Base-by-base conservation (phyloP, 2,113 vertebrate genomes). In the Pelecanoides urinatrix region DNA sequence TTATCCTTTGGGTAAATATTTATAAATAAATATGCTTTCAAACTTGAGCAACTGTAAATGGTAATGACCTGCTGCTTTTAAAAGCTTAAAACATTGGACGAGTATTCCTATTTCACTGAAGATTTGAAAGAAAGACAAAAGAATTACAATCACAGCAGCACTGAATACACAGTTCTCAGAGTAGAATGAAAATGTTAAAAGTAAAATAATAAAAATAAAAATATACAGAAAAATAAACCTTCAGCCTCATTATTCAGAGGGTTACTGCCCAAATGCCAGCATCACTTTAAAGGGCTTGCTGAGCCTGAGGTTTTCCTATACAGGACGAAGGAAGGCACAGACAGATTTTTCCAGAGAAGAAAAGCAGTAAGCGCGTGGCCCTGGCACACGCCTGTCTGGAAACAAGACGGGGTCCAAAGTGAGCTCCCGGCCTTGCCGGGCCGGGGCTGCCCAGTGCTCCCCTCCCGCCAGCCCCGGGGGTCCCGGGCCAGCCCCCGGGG, bases 1-100 rank as follows among this genome's bases (percentile, higher is more conserved):
- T 92, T 91, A 62, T 58, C 9, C 32, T 72, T 67, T 73, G 58
- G 42, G 62, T 63, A 95, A 94, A 88, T 83, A 93, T 88, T 94
- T 94, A 32, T 42, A 59, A 94, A 86, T 53, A 94, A 93, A 83
- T 59, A 29, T 4, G 17, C 34, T 74, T 42, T 86, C 68, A 71
- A 67, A 59, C 44, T 74, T 53, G 49, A 87, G 59, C 40, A 84
- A 49, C 62, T 75, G 56, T 0, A 2, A 76, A 30, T 71, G 38
- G 32, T 25, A 88, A 88, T 59, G 47, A 72, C 44, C 34, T 47
- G 17, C 47, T 75, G 26, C 71, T 86, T 90, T 79, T 79, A 79
- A 75, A 96, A 88, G 62, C 71, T 79, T 83, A 17, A 52, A 71
- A 70, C 23, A 36, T 45, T 34, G 32, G 49, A 29, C 52, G 38